These are phyloP conservation scores for Dipus sagitta DNA, from an alignment of 2,797 vertebrate genomes.

Conservation along the genomic window DNA sequence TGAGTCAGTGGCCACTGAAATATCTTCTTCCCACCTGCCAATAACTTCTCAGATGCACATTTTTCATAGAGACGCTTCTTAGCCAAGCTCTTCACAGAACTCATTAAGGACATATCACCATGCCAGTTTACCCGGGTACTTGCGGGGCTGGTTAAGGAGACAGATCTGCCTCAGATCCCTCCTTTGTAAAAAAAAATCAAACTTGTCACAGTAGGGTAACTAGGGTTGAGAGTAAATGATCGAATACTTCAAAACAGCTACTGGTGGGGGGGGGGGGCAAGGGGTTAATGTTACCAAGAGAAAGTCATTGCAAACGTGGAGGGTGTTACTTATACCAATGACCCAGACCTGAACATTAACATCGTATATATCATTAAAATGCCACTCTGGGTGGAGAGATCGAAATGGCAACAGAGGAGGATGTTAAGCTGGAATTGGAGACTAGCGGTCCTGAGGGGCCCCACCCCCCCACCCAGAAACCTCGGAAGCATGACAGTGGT, in stretches of 20 bases:
- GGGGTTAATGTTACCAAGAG: background rate
- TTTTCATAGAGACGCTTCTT: background rate
- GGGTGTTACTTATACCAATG: too few relatives aligned
- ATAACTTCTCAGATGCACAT: background rate
- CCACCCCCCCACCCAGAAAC: slow-evolving; percentile 89
- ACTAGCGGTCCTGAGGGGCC: slow-evolving; percentile 94
- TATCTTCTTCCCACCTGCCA: slow-evolving; percentile 15
- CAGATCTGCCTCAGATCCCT: background rate
- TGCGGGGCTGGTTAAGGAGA: background rate
- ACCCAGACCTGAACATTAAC: background rate
- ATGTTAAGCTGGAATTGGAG: slow-evolving; percentile 96
- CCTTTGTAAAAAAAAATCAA: background rate
- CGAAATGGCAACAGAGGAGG: slow-evolving; percentile 95
- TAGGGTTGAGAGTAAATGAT: background rate
- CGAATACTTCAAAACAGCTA: background rate
- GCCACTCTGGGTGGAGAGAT: background rate
- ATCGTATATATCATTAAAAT: background rate
- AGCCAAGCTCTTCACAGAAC: background rate
- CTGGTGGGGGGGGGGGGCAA: too few relatives aligned
- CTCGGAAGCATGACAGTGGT: slow-evolving; percentile 97
- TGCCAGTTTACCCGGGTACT: background rate
- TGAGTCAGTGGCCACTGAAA: slow-evolving; percentile 45
- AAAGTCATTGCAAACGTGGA: background rate
- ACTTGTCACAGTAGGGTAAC: background rate
- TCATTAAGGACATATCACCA: rapidly evolving